Base-by-base conservation (phyloP, 2,113 vertebrate species). In the Melierax canorus region DNA sequence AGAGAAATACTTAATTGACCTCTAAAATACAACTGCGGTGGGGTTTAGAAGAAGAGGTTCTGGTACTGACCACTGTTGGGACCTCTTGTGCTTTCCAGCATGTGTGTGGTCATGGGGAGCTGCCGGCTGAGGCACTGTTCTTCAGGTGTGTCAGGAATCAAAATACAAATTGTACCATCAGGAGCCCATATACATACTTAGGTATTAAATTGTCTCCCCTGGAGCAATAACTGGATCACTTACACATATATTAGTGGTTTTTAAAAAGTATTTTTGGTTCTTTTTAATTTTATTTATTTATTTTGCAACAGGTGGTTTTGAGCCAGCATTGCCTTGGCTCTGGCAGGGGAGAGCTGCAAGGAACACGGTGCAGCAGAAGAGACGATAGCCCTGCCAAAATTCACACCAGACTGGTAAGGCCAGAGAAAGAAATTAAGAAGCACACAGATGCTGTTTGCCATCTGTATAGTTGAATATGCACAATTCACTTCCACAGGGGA, bases 281-380 rank as follows among this genome's bases (percentile, higher is more conserved):
- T 41, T 87, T 55, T 68, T 0, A 30, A 5, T 23, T 32, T 23
- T 6, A 10, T 24, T 17, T 39, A 2, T 63, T 69, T 71, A 20
- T 53, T 82, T 76, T n/a, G 19, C 12, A 38, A 3, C 16, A 67
- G n/a, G 56, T 58, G 19, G 7, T 20, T 88, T 81, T 36, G 32
- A 38, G 67, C 6, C 38, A n/a, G 38, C 7, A 1, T 63, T 27
- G 41, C 1, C 0, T 18, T 75, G 71, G 18, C 29, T 59, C 32
- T 41, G 53, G 34, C 29, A 72, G n/a, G 24, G 3, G 13, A 66
- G 27, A 50, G 55, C 27, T 0, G 0, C 26, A 29, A 21, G 60
- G 41, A 74, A 20, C 23, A 34, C 0, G 1, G 19, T 50, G 26
- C 50, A 74, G 50, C 45, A 71, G 66, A 51, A 59, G 62, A 32